A percentile compares a stretch with the other conserved stretches of the same genome.
Evolutionary conservation across 2,888 invertebrate genomes (phyloP).

Genomic region (Nemotelus pantherinus): DNA sequence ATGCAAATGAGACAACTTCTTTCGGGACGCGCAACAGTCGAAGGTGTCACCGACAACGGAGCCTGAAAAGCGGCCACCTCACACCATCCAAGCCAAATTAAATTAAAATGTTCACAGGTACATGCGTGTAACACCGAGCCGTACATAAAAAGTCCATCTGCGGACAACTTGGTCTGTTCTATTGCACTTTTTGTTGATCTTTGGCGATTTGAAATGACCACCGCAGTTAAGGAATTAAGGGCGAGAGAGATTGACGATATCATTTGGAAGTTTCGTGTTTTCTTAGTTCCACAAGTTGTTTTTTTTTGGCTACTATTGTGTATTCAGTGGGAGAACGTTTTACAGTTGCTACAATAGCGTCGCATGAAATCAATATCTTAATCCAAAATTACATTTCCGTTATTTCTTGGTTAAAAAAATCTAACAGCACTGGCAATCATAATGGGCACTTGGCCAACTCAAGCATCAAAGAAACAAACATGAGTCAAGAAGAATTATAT

Average conservation of each 20-base stretch:
- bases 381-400: too few relatives aligned
- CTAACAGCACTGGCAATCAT: too few relatives aligned
- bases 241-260: not conserved
- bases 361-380: not conserved
- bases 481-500: too few relatives aligned
- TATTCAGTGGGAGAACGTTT: not conserved
- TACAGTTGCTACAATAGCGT: not conserved
- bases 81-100: conserved; percentile 45
- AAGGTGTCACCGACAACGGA: conserved; percentile 31
- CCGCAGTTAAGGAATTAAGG: not conserved
- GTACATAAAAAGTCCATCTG: conserved; percentile 51
- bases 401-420: too few relatives aligned
- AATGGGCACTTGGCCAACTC: too few relatives aligned
- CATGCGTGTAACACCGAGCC: conserved; percentile 47
- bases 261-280: not conserved
- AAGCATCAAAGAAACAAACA: too few relatives aligned
- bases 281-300: not conserved
- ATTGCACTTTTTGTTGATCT: not conserved
- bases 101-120: conserved; percentile 51
- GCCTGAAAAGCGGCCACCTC: conserved; percentile 29
- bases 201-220: not conserved
- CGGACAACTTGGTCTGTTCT: conserved; percentile 1
- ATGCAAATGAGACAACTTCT: conserved; percentile 52
- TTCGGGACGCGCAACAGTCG: conserved; percentile 37
- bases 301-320: not conserved